A percentile compares a stretch with the other conserved stretches of the same genome.
Conservation (phyloP, 92 coral and sea anemone genomes). For the Phenganax stokvisi region DNA sequence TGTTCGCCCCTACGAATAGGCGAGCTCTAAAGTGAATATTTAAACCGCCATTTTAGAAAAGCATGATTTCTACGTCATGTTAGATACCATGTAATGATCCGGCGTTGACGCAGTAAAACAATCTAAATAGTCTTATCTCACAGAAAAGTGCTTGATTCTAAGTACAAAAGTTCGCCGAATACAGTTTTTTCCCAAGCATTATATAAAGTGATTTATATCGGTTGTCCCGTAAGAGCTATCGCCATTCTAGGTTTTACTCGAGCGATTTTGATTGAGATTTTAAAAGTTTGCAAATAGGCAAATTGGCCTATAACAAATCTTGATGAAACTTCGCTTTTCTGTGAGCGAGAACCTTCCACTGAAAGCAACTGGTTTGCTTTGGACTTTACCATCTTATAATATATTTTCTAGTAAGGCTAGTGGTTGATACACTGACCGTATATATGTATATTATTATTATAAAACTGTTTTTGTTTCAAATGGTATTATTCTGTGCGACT, state of each 20-base stretch:
- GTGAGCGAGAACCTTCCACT: neutral
- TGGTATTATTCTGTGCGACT: conserved; percentile 43
- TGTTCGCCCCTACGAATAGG: neutral
- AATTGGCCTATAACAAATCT: neutral
- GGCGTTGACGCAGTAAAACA: conserved; percentile 29
- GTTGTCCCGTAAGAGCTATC: too few relatives aligned
- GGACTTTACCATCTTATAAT: conserved; percentile 3
- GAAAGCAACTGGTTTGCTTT: conserved; percentile 44
- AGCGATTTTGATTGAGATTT: too few relatives aligned
- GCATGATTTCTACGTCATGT: neutral
- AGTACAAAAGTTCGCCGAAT: neutral
- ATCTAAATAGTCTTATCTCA: conserved; percentile 1
- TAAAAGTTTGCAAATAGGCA: neutral
- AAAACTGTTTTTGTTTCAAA: neutral
- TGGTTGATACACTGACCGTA: conserved; percentile 38
- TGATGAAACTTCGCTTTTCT: neutral
- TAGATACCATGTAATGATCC: conserved; percentile 18
- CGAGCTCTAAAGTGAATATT: conserved; percentile 14
- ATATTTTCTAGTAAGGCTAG: conserved; percentile 32
- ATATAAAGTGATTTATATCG: too few relatives aligned
- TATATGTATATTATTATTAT: neutral
- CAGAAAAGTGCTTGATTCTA: neutral
- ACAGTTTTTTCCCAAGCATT: neutral
- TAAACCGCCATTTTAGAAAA: conserved; percentile 6
- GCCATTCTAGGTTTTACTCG: too few relatives aligned